phyloP scores from a whole-genome alignment of 2,113 vertebrate species.

The Fregata magnificens region DNA sequence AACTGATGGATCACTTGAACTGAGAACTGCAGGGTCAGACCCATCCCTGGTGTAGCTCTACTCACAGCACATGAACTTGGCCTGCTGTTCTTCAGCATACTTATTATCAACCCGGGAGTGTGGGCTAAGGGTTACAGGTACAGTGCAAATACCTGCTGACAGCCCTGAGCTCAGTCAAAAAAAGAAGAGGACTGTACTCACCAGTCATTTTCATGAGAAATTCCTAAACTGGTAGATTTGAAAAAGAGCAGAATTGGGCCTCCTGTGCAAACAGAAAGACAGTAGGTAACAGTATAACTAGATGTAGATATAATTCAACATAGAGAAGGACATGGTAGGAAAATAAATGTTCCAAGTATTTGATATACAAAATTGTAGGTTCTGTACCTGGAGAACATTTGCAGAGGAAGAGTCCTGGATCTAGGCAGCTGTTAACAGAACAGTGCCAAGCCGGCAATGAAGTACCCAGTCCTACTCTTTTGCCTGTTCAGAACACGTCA shows the following conservation, averaged over 20 bases:
- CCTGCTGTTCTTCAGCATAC: neutral
- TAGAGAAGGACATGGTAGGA: neutral
- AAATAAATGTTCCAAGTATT: neutral
- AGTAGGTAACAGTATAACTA: neutral
- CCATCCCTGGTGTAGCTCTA: neutral
- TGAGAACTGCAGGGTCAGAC: neutral
- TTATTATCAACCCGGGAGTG: neutral
- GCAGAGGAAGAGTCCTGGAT: neutral
- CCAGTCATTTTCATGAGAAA: neutral
- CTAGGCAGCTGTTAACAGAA: neutral
- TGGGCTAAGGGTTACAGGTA: neutral
- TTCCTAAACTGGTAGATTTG: neutral
- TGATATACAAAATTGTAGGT: neutral
- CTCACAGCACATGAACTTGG: neutral
- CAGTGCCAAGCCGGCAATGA: neutral
- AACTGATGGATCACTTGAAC: constrained; percentile 43
- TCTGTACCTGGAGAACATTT: neutral
- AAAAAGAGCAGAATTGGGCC: neutral
- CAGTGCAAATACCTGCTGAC: neutral
- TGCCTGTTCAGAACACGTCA: neutral
- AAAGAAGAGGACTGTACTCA: neutral
- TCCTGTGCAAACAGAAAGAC: neutral
- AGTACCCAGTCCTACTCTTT: neutral
- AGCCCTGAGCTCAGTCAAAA: neutral
- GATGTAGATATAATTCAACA: neutral